Evolutionary conservation across 2,113 vertebrate species (phyloP).

Genomic region (Camarhynchus parvulus): DNA sequence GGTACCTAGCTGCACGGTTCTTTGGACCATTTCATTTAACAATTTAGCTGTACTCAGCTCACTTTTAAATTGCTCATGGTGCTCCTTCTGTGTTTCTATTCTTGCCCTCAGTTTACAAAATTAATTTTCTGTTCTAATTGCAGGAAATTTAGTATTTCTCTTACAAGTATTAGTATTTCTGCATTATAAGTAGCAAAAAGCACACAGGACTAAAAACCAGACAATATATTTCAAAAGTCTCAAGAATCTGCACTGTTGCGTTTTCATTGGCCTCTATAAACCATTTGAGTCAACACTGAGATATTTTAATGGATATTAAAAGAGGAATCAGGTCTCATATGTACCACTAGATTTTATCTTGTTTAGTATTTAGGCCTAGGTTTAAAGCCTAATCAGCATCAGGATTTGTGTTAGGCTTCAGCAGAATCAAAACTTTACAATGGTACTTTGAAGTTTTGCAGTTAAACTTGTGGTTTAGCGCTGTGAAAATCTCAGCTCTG

Average conservation of each 20-base stretch:
- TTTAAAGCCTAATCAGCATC: background rate
- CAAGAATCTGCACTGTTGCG: background rate
- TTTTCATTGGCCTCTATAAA: background rate
- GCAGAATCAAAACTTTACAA: background rate
- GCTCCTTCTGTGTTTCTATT: background rate
- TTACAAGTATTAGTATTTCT: background rate
- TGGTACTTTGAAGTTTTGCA: background rate
- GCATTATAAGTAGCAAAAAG: background rate
- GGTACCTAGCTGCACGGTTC: background rate
- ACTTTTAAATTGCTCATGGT: background rate
- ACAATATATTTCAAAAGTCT: background rate
- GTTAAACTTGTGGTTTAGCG: background rate
- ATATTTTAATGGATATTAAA: background rate
- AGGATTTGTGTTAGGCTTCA: background rate
- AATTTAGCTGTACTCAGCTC: background rate
- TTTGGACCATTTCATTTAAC: background rate
- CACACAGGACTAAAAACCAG: background rate
- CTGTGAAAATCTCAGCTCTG: background rate
- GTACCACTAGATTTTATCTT: background rate
- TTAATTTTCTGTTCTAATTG: background rate
- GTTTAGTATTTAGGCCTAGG: background rate
- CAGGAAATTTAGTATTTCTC: background rate
- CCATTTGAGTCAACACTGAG: background rate
- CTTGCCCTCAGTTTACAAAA: background rate
- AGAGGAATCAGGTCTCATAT: background rate